These are phyloP conservation scores for Macropus fuliginosus DNA, from an alignment of 2,797 vertebrate genomes.

Conservation along the genomic window DNA sequence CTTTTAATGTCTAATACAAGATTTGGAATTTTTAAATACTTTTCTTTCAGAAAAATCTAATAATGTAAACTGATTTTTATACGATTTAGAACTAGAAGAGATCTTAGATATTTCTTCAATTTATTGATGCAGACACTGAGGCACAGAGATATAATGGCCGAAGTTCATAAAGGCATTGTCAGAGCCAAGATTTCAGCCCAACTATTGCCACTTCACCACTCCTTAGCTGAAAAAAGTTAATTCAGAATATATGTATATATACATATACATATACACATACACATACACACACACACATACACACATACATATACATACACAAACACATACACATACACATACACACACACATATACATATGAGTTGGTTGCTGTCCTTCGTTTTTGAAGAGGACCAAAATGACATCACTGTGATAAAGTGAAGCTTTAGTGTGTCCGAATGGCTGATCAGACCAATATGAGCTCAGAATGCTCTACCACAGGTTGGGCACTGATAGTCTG, in stretches of 20 bases:
- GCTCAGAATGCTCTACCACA: too few species aligned
- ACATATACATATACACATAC: too few species aligned
- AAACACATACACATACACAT: too few species aligned
- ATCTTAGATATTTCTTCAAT: background rate
- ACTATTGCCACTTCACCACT: background rate
- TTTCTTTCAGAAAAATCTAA: background rate
- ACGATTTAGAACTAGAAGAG: background rate
- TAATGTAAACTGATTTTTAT: background rate
- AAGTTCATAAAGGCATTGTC: background rate
- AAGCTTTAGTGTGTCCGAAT: too few species aligned
- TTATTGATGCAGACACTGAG: background rate
- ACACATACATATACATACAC: too few species aligned
- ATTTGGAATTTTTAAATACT: background rate
- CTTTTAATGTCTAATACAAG: background rate
- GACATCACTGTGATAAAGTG: too few species aligned
- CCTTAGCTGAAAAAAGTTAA: background rate
- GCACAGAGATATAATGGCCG: background rate
- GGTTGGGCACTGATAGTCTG: too few species aligned
- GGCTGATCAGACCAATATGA: too few species aligned
- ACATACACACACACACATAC: too few species aligned
- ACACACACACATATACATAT: too few species aligned
- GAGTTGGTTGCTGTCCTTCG: too few species aligned
- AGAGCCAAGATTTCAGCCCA: background rate
- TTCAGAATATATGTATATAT: background rate
- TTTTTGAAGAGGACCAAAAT: too few species aligned